A percentile compares a stretch with the other conserved stretches of the same genome.
phyloP scores from a whole-genome alignment of 2,797 vertebrate species.

The Macrochelys suwanniensis region DNA sequence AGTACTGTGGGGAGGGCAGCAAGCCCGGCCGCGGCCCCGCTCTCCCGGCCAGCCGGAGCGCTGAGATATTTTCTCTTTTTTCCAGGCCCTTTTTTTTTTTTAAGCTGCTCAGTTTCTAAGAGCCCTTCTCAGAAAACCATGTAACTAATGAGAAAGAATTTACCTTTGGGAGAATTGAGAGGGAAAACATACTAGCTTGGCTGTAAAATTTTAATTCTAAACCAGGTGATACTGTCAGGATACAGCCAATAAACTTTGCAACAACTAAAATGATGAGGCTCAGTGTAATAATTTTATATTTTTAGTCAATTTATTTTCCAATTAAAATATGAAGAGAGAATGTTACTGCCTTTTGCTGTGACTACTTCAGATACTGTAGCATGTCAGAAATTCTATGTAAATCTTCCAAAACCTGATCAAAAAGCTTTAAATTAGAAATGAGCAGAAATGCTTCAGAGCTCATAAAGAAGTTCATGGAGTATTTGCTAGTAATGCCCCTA shows the following conservation, averaged over 20 bases:
- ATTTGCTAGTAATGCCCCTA: not conserved
- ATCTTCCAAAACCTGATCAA: not conserved
- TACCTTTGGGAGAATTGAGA: not conserved
- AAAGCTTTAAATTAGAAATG: not conserved
- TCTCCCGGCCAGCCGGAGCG: too few relatives aligned
- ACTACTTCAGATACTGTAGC: not conserved
- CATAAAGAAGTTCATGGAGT: not conserved
- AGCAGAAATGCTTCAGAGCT: not conserved
- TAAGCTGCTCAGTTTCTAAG: not conserved
- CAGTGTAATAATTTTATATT: not conserved
- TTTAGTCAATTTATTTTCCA: not conserved
- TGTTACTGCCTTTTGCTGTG: not conserved
- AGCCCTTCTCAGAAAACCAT: conserved; percentile 22
- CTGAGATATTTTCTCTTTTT: not conserved
- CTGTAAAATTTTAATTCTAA: conserved; percentile 34
- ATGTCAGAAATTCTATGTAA: not conserved
- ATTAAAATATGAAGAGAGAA: not conserved
- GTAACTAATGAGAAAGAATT: not conserved
- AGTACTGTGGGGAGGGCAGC: too few relatives aligned
- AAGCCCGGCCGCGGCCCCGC: too few relatives aligned
- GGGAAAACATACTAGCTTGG: not conserved
- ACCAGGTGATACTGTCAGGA: conserved; percentile 5
- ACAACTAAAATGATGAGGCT: not conserved
- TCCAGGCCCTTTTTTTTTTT: not conserved
- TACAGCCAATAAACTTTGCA: not conserved